Evolutionary conservation across 2,888 invertebrate genomes (phyloP).

Genomic region (Keiferia lycopersicella): DNA sequence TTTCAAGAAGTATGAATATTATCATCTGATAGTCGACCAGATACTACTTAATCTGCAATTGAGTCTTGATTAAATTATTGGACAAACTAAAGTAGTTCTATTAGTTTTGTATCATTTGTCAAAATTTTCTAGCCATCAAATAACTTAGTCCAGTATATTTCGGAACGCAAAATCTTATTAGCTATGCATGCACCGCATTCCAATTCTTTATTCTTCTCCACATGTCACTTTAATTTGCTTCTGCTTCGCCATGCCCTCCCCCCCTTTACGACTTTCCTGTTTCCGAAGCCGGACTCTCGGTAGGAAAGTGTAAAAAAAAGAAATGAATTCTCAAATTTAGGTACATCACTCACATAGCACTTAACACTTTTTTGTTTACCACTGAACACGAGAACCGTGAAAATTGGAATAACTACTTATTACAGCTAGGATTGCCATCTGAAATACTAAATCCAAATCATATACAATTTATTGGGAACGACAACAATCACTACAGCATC

Average conservation of each 20-base stretch:
- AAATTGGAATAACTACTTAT: constrained; percentile 13
- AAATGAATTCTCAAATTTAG: constrained; percentile 78
- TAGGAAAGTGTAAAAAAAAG: constrained; percentile 67
- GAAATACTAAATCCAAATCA: background rate
- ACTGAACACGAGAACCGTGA: constrained; percentile 48
- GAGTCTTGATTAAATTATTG: no score
- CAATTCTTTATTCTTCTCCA: constrained; percentile 22
- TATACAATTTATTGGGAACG: background rate
- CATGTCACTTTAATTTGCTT: constrained; percentile 34
- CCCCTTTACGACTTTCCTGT: constrained; percentile 75
- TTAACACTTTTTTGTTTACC: constrained; percentile 65
- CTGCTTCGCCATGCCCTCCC: constrained; percentile 56
- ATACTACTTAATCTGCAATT: no score
- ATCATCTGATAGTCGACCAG: no score
- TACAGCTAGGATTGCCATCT: constrained; percentile 21
- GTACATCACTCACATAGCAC: constrained; percentile 80
- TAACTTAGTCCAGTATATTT: background rate
- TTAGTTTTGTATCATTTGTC: no score
- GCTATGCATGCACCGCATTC: constrained; percentile 31
- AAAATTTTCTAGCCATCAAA: background rate
- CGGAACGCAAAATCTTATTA: constrained; percentile 5
- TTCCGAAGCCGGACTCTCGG: constrained; percentile 75
- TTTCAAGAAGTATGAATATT: no score
- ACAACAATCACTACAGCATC: background rate
- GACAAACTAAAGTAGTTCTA: no score